Base-by-base conservation (phyloP, 2,888 invertebrate species). In the Tortricodes alternella region DNA sequence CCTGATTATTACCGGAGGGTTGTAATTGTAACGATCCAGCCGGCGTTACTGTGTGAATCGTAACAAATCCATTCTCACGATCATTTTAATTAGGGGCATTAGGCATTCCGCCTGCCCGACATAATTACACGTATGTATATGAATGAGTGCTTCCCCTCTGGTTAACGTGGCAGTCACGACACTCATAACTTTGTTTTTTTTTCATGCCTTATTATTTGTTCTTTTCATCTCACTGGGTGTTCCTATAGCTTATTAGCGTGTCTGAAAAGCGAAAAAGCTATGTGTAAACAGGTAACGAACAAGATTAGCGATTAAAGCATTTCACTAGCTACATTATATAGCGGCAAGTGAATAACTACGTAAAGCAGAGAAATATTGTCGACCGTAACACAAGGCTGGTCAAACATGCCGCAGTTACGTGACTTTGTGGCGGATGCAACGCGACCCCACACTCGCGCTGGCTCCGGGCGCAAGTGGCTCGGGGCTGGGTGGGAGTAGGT, bases 331-430 rank as follows among this genome's bases (percentile, higher is more conserved):
- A 19, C 29, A 27, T 35, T 23, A 29, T 16, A 21, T 48, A 48
- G 51, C 16, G 18, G 3, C 39, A 23, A 48, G 46, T 48, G 53
- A 48, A 59, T 37, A 37, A 18, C 18, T 18, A 41, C 34, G 67
- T 68, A 64, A 64, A 66, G 66, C 58, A 59, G 65, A 68, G 65
- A 67, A 65, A 68, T 64, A 62, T 63, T 59, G 65, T 59, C 60
- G 60, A 66, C 74, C 65, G 58, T 62, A n/a, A n/a, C n/a, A n/a
- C n/a, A 61, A 73, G 68, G 62, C 71, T 49, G 62, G 67, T 71
- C 76, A 76, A 75, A 75, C 68, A 72, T 67, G 73, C 67, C 67
- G 59, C 67, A 61, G 67, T 70, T 73, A 69, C 78, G 76, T 66
- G 73, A 55, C 49, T 38, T 56, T 34, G 51, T 50, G 55, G 53